Conservation (phyloP, 2,888 invertebrate genomes). For the Agrochola circellaris region DNA sequence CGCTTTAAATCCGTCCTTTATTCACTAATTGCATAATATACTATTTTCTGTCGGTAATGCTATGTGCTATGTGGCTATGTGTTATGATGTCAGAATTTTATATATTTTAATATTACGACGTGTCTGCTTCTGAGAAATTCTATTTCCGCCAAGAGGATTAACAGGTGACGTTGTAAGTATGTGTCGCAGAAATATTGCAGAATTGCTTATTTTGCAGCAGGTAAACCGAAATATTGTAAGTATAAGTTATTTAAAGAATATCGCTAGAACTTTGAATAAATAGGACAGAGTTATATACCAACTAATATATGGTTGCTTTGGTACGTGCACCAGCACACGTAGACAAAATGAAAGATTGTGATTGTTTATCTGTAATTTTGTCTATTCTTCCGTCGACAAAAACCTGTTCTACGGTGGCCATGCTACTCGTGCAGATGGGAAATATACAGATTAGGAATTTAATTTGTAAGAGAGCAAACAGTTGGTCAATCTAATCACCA, state of each 20-base stretch:
- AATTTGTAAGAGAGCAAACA: conserved; percentile 9
- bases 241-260: conserved; percentile 5
- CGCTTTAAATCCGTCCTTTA: too few species aligned
- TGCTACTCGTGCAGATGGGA: neutral
- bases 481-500: conserved; percentile 7
- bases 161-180: conserved; percentile 40
- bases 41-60: neutral
- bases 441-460: neutral
- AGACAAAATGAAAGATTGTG: too few species aligned
- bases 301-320: neutral
- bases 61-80: neutral
- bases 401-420: too few species aligned
- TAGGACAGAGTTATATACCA: neutral
- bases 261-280: neutral
- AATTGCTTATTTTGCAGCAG: conserved; percentile 32
- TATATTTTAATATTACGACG: conserved; percentile 40
- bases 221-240: neutral
- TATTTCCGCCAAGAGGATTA: conserved; percentile 58
- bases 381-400: too few species aligned
- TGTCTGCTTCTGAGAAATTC: conserved; percentile 52
- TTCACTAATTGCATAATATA: too few species aligned
- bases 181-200: conserved; percentile 26
- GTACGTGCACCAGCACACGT: neutral
- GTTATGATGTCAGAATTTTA: conserved; percentile 13
- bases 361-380: too few species aligned